Evolutionary conservation across 2,797 vertebrate genomes (phyloP), one percentile per base, ranked within the genome.

Genomic region (Oryzias sinensis): DNA sequence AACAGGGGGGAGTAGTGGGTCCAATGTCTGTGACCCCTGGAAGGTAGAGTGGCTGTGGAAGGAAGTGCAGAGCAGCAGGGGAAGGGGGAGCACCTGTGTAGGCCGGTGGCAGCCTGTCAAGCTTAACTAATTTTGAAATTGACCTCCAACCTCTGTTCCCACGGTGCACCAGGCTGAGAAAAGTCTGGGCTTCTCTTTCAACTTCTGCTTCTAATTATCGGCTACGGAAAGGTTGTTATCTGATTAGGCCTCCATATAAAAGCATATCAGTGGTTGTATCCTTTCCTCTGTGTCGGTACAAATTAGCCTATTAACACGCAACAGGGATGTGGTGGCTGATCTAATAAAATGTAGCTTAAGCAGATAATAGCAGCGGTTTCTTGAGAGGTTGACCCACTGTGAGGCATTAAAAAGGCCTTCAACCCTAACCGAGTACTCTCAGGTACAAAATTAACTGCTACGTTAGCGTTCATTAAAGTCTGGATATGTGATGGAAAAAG

Each of bases 81-180:
- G 63, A 89, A 94, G 85, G 85, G 81, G 17, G 72, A 93, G 91
- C 95, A 98, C 94, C 93, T 96, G 95, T 93, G 91, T 86, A 88
- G 93, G 92, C 94, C 93, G 92, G 84, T 72, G 83, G 83, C 88
- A 78, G 87, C 91, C 91, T 84, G 91, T 93, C 92, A 94, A 90
- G 89, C 91, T 93, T 92, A 91, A 92, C 92, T 95, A 94, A 95
- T 95, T 95, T 95, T 92, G 87, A 90, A 87, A 72, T 65, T 94
- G 93, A 94, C 93, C 94, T 93, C 75, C 86, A 89, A 94, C 93
- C 91, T 82, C 72, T 67, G 80, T 95, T 94, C 93, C 91, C 93
- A 93, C 86, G 84, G 83, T 89, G 75, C 88, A 84, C 68, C 29
- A 85, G 70, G 59, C 81, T 84, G 89, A 88, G 70, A 76, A 72